Percentiles rank a stretch among this genome's conserved stretches.
These are phyloP conservation scores for Pseudorectes ferrugineus DNA, from an alignment of 2,113 vertebrate species.

Conservation along the genomic window DNA sequence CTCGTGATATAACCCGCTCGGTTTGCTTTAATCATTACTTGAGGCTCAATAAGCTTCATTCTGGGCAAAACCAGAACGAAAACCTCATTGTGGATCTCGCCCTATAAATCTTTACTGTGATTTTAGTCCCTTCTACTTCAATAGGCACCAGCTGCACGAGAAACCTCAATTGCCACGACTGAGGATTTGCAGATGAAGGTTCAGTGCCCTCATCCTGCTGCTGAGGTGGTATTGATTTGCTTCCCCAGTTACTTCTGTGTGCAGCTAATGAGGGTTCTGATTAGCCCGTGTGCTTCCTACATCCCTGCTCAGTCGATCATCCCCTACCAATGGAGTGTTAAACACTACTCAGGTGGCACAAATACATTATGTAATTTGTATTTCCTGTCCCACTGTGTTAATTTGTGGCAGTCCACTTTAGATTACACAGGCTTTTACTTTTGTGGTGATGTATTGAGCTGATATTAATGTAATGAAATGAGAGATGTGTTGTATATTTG, in stretches of 20 bases:
- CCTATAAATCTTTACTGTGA: neutral
- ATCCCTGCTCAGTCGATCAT: neutral
- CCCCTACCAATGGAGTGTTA: neutral
- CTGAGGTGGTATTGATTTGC: neutral
- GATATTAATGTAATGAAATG: neutral
- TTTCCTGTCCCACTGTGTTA: neutral
- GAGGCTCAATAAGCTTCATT: neutral
- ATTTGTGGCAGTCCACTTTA: neutral
- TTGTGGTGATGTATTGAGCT: neutral
- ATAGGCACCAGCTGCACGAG: neutral
- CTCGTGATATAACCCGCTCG: fast-evolving
- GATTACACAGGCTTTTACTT: neutral
- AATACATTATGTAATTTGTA: neutral
- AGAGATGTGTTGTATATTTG: neutral
- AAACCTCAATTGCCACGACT: neutral
- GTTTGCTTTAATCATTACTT: neutral
- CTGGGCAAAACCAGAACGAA: neutral
- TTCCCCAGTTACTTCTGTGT: neutral
- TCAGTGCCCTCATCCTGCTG: neutral
- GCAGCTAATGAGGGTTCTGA: neutral
- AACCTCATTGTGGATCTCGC: neutral
- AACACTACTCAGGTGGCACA: neutral
- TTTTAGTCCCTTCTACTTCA: neutral
- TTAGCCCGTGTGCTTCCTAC: neutral
- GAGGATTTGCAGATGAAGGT: neutral